Evolutionary conservation across 2,888 invertebrate species (phyloP).

Genomic region (Geophilus truncorum): DNA sequence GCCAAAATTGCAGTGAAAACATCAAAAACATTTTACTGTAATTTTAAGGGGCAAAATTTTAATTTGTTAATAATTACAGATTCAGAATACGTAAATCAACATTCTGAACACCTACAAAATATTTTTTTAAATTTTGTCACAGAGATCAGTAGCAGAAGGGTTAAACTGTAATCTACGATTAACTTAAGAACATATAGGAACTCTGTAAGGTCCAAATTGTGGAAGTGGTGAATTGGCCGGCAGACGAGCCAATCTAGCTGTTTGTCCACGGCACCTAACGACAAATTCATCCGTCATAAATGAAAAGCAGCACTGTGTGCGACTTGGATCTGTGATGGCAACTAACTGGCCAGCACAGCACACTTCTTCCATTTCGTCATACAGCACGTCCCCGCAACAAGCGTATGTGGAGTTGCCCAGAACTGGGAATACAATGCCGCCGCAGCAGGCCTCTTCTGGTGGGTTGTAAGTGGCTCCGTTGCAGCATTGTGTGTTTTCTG

Average conservation of each 20-base stretch:
- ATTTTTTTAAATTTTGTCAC: no score
- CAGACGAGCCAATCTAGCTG: background rate
- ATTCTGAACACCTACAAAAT: no score
- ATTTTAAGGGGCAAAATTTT: no score
- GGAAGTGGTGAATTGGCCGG: conserved; percentile 29
- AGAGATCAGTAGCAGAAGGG: no score
- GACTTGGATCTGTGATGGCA: conserved; percentile 25
- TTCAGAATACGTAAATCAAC: no score
- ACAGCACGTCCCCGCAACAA: conserved; percentile 3
- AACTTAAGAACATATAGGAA: conserved; percentile 28
- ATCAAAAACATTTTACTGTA: no score
- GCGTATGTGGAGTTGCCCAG: conserved; percentile 27
- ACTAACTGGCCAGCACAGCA: conserved; percentile 22
- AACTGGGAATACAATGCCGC: background rate
- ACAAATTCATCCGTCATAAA: conserved; percentile 32
- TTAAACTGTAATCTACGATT: background rate
- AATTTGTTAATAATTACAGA: no score
- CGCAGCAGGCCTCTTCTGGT: conserved; percentile 32
- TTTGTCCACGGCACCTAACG: background rate
- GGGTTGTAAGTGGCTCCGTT: conserved; percentile 2
- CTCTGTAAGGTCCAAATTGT: background rate
- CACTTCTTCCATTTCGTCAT: conserved; percentile 31
- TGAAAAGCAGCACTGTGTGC: conserved; percentile 28
- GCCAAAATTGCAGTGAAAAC: no score
- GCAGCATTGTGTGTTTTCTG: background rate